These are phyloP conservation scores for Zaprionus ornatus DNA, from an alignment of 1,140 invertebrate species.

Conservation along the genomic window DNA sequence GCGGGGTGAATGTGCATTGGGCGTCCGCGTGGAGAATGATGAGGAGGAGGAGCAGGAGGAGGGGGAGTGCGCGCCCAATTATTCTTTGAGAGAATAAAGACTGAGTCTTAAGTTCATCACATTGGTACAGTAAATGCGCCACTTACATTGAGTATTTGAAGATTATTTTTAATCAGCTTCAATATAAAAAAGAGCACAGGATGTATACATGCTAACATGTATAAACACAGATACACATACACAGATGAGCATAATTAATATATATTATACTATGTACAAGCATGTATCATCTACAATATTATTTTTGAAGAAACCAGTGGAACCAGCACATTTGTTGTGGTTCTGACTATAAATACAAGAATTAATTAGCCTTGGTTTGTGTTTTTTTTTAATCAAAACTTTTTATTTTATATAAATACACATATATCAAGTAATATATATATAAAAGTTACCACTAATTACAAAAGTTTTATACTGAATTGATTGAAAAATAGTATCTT, in stretches of 20 bases:
- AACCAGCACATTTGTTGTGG: too few species aligned
- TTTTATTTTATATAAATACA: constrained; percentile 25
- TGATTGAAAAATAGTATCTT: not conserved
- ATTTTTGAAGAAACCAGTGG: too few species aligned
- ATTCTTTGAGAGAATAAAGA: constrained; percentile 46
- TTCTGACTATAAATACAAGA: not conserved
- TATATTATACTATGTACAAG: too few species aligned
- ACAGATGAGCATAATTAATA: too few species aligned
- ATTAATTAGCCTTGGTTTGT: not conserved
- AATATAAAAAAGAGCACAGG: not conserved
- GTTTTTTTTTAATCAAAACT: constrained; percentile 12
- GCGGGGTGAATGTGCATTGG: not conserved
- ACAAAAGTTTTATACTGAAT: constrained; percentile 9
- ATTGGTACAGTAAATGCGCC: constrained; percentile 10
- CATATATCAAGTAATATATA: constrained; percentile 4
- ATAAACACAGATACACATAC: not conserved
- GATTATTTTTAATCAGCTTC: not conserved
- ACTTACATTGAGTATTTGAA: constrained; percentile 1
- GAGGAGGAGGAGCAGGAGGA: not conserved
- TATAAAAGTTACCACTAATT: constrained; percentile 18
- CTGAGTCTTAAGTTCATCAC: constrained; percentile 39
- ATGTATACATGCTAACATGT: not conserved
- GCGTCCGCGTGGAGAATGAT: not conserved
- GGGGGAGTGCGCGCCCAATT: not conserved
- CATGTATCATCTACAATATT: too few species aligned